Evolutionary conservation across 2,113 vertebrate genomes (phyloP).

Genomic region (Tachuris rubrigastra): DNA sequence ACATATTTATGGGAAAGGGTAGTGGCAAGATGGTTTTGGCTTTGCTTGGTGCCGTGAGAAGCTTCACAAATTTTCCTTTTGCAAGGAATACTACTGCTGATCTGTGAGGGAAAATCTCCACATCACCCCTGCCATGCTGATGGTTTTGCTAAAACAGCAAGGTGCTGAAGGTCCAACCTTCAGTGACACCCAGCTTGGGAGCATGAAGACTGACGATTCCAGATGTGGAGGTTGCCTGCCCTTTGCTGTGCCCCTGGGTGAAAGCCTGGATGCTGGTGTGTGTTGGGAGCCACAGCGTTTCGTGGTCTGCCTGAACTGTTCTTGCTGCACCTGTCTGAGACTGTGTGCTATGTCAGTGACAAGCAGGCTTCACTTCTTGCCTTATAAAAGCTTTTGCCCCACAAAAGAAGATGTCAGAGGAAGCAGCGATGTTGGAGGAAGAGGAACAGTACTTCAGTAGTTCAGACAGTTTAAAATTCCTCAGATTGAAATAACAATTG

Average conservation of each 20-base stretch:
- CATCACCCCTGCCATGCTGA: rapidly evolving
- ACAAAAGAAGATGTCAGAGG: background rate
- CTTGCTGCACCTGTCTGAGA: background rate
- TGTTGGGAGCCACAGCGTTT: background rate
- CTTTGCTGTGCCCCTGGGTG: background rate
- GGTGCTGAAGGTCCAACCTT: background rate
- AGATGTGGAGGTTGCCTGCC: background rate
- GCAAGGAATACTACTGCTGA: background rate
- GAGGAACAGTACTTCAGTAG: background rate
- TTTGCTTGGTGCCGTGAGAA: background rate
- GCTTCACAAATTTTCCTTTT: background rate
- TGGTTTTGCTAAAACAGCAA: background rate
- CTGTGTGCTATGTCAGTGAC: background rate
- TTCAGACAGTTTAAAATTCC: background rate
- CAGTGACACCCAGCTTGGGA: rapidly evolving
- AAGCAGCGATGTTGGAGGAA: background rate
- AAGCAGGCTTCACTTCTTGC: background rate
- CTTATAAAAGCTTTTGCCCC: background rate
- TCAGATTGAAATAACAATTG: constrained; percentile 27
- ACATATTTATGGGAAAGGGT: background rate
- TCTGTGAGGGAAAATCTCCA: background rate
- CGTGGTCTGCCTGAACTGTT: background rate
- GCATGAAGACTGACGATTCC: background rate
- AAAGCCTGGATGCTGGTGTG: background rate
- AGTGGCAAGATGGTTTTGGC: background rate